Evolutionary conservation across 1,140 invertebrate genomes (phyloP), one percentile per base, ranked within the genome.

Genomic region (Pseudomyrmex sp.): DNA sequence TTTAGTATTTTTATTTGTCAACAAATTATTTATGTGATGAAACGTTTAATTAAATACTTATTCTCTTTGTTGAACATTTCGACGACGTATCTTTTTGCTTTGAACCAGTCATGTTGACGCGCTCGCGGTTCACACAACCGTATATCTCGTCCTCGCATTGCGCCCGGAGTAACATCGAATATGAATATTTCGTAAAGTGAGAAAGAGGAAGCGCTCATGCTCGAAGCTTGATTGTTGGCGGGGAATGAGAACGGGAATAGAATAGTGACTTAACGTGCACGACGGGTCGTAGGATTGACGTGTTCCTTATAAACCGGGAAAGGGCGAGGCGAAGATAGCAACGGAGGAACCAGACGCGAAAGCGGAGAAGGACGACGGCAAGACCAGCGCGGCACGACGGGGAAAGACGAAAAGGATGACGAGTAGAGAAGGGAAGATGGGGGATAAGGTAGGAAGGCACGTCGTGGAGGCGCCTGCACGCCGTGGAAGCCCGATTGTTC

Each of bases 401-500:
- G 20, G 18, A 48, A 20, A 48, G 35, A 35, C 59, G 73, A 69
- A 70, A 88, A 68, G 82, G 86, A 84, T 87, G 86, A 88, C 74
- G 70, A 84, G 74, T 61, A 35, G n/a, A 63, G 46, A 23, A 20
- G 59, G 85, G 87, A 84, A 88, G 75, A 50, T 7, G 23, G 44
- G 44, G 44, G 85, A 84, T 80, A 85, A 88, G 86, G 83, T 88
- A 88, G 87, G 59, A 88, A 89, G 79, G 87, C 86, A 89, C 87
- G 87, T 89, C 87, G 83, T 80, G 87, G 35, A 35, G 35, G 86
- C 74, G 88, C 61, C 84, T 89, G 87, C 87, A 75, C 74, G 80
- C 75, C 35, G 65, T 56, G 85, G 83, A 86, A 84, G 86, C 91
- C 91, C 93, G 91, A 94, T 94, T 93, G 93, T 93, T 93, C 93